Evolutionary conservation across 2,797 vertebrate genomes (phyloP).

Genomic region (Coregonus ussuriensis): DNA sequence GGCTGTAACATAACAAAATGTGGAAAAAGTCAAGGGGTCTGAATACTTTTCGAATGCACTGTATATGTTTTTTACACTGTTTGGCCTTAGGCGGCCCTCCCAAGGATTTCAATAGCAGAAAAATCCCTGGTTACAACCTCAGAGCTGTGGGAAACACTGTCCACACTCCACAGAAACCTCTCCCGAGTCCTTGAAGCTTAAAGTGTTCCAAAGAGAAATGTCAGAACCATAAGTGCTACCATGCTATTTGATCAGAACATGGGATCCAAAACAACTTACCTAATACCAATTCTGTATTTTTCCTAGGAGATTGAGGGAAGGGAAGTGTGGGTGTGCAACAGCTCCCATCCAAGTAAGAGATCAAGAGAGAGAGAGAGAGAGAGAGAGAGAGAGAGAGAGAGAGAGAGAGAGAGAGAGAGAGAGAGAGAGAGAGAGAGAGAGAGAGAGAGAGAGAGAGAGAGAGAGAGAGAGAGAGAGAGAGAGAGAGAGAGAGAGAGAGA

Average conservation of each 20-base stretch:
- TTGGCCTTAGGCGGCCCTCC: too few species aligned
- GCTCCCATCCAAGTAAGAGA: constrained; percentile 61
- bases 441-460: too few species aligned
- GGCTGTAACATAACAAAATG: too few species aligned
- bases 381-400: constrained; percentile 1
- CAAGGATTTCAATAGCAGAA: too few species aligned
- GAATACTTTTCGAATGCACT: too few species aligned
- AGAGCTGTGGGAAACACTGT: constrained; percentile 7
- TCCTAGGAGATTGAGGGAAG: too few species aligned
- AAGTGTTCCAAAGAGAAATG: not conserved
- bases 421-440: not conserved
- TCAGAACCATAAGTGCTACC: not conserved
- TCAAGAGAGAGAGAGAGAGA: constrained; percentile 18
- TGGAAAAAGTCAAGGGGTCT: too few species aligned
- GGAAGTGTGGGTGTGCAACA: constrained; percentile 52
- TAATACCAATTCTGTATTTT: not conserved
- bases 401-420: not conserved
- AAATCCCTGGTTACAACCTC: not conserved
- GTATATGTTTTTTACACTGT: too few species aligned
- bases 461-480: not conserved
- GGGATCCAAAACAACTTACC: not conserved
- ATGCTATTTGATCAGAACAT: constrained; percentile 1
- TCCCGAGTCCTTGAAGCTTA: not conserved
- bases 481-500: too few species aligned
- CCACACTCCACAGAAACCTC: constrained; percentile 2